Conservation (phyloP, 2,888 invertebrate species). For the Cremastinae sp. region DNA sequence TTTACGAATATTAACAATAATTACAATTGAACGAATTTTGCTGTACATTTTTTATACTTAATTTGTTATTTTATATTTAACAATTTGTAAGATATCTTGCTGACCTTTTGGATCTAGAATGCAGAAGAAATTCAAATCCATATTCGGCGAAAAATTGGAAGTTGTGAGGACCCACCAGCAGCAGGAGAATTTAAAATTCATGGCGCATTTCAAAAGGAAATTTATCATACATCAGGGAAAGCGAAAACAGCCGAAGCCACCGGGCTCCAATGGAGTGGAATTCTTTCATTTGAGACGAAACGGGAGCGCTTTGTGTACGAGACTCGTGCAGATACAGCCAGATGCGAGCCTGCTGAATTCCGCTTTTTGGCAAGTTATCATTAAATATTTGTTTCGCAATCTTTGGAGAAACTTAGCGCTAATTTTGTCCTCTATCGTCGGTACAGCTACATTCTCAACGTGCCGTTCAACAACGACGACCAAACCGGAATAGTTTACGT, state of each 20-base stretch:
- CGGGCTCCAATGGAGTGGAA: conserved; percentile 84
- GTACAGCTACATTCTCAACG: conserved; percentile 93
- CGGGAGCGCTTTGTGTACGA: conserved; percentile 95
- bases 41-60: too few relatives aligned
- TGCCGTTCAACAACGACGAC: conserved; percentile 94
- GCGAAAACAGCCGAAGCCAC: conserved; percentile 83
- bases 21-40: too few relatives aligned
- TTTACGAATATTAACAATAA: too few relatives aligned
- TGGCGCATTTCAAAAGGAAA: conserved; percentile 97
- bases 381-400: conserved; percentile 5
- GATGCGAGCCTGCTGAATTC: conserved; percentile 94
- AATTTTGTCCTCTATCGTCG: conserved; percentile 58
- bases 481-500: conserved; percentile 95
- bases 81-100: too few relatives aligned
- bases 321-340: conserved; percentile 94
- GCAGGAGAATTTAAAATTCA: conserved; percentile 98
- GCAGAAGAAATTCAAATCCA: conserved; percentile 93
- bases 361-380: conserved; percentile 91
- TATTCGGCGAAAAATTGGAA: conserved; percentile 95
- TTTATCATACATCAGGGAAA: conserved; percentile 96
- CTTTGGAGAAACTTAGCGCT: too few relatives aligned
- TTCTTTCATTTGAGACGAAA: conserved; percentile 98
- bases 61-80: conserved; percentile 53
- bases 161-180: conserved; percentile 98
- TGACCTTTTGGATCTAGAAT: too few relatives aligned